phyloP scores from a whole-genome alignment of 2,113 vertebrate species.

The Ploceus nigricollis region DNA sequence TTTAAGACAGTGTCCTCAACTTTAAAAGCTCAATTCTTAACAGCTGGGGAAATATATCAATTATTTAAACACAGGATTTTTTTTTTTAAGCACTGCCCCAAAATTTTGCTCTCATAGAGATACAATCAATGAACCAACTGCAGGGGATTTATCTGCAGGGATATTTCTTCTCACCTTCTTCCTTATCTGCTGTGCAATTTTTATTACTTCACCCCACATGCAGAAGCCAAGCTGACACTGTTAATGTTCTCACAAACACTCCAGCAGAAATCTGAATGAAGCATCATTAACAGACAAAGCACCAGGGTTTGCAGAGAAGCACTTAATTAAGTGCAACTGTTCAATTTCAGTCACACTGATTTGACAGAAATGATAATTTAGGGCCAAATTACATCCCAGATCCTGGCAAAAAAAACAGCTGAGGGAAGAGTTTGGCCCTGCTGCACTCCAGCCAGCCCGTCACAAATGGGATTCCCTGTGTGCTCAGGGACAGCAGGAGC shows the following conservation, averaged over 20 bases:
- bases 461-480: background rate
- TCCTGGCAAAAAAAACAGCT: background rate
- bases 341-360: background rate
- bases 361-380: conserved; percentile 28
- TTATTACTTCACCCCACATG: background rate
- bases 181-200: background rate
- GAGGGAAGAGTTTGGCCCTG: background rate
- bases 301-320: background rate
- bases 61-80: background rate
- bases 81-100: background rate
- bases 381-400: background rate
- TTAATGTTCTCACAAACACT: background rate
- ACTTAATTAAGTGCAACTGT: conserved; percentile 26
- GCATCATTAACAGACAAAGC: background rate
- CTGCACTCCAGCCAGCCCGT: background rate
- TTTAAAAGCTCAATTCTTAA: background rate
- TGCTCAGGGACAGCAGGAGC: background rate
- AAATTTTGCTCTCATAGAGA: background rate
- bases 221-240: background rate
- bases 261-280: background rate
- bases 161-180: background rate
- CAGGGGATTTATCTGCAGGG: background rate
- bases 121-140: background rate
- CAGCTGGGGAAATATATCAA: background rate
- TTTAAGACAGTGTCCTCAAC: background rate